Evolutionary conservation across 1,140 invertebrate genomes (phyloP), one percentile per base, ranked within the genome.

Genomic region (Drosophila guanche): DNA sequence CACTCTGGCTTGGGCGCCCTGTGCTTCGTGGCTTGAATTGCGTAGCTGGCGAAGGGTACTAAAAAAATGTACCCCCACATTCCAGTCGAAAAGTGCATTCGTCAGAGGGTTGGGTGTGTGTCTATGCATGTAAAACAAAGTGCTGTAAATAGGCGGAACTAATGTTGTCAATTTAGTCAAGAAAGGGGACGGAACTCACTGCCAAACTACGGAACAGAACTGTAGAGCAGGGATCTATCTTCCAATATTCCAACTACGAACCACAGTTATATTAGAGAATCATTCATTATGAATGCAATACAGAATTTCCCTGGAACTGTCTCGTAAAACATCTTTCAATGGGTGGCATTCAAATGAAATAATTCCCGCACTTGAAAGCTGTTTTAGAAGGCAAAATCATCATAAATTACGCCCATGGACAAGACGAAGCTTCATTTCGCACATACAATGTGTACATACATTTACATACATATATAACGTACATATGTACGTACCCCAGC

Each of bases 71-170:
- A 50, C 33, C 66, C 58, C 68, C 46, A 43, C 12, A 23, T 10
- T 27, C 3, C 8, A 22, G 33, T 61, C 54, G 41, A 46, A 14
- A 41, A 16, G 57, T 72, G 59, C 74, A 62, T 51, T 55, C 52
- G 10, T 10, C 33, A 37, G 33, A 12, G 10, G 33, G 33, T 37
- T 3, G 8, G 2, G 41, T 33, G 42, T 20, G 51, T 48, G 57
- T 55, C 50, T 62, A 58, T 66, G 62, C 68, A 65, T 67, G 65
- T 60, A 40, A 65, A 43, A 46, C 77, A 77, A 85, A 85, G 56
- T 77, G 60, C 50, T 59, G 41, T 76, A 74, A 86, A 86, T 66
- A 67, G 61, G 79, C 80, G 81, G 66, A 51, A 69, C 77, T 77
- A 85, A 86, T 81, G 81, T 86, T 59, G 63, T 83, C 57, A 68